These are phyloP conservation scores for Turdus rufiventris DNA, from an alignment of 2,113 vertebrate species.

Conservation along the genomic window DNA sequence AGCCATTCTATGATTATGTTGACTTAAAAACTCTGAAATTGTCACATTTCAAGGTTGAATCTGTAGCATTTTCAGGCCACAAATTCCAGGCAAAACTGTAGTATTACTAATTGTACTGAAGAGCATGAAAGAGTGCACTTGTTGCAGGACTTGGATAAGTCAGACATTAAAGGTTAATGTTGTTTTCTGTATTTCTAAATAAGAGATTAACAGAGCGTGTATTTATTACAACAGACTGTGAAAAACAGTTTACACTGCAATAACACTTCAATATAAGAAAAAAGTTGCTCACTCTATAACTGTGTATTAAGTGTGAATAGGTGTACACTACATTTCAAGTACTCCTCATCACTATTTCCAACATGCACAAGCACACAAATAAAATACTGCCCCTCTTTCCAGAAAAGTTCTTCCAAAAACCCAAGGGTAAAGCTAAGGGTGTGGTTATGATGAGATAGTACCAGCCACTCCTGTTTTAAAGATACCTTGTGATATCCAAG, in stretches of 20 bases:
- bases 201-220: not conserved
- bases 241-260: not conserved
- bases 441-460: not conserved
- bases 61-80: not conserved
- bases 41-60: not conserved
- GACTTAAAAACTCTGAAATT: not conserved
- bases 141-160: not conserved
- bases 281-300: not conserved
- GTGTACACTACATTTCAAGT: not conserved
- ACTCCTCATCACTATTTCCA: not conserved
- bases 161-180: not conserved
- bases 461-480: not conserved
- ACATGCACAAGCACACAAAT: fast-evolving
- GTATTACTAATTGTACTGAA: not conserved
- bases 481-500: not conserved
- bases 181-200: not conserved
- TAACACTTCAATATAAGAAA: not conserved
- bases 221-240: not conserved
- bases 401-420: not conserved
- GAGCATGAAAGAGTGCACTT: not conserved
- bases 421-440: not conserved
- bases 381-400: not conserved
- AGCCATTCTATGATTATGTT: not conserved
- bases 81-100: not conserved
- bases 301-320: not conserved